Percentiles rank a stretch among this genome's conserved stretches.
Conservation (phyloP, 2,888 invertebrate species). For the Linhomoeus sp. region DNA sequence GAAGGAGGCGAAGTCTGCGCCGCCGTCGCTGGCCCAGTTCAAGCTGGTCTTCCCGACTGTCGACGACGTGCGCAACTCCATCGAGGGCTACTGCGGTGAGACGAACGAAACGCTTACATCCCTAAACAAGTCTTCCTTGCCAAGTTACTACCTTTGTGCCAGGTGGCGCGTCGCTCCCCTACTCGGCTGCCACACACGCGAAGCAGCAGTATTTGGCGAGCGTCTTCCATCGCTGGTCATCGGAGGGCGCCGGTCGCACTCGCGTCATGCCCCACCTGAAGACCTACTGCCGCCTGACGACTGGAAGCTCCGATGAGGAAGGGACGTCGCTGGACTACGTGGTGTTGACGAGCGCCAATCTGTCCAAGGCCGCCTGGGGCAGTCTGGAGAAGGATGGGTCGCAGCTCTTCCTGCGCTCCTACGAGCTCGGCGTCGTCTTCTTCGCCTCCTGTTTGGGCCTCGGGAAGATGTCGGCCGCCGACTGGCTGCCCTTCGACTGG, state of each 20-base stretch:
- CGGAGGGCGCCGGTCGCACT: constrained; percentile 16
- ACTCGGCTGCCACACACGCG: constrained; percentile 49
- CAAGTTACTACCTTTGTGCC: constrained; percentile 19
- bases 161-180: constrained; percentile 74
- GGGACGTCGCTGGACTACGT: constrained; percentile 5
- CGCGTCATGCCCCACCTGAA: constrained; percentile 88
- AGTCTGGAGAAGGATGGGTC: constrained; percentile 41
- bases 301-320: too few species aligned
- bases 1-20: background rate
- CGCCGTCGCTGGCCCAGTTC: background rate
- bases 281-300: constrained; percentile 51
- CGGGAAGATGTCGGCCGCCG: too few species aligned
- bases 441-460: too few species aligned
- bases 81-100: constrained; percentile 45
- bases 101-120: too few species aligned
- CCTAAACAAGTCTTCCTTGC: too few species aligned
- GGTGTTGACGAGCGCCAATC: constrained; percentile 54
- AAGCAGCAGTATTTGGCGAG: constrained; percentile 42
- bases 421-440: constrained; percentile 77
- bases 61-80: constrained; percentile 61
- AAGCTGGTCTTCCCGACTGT: constrained; percentile 47
- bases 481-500: constrained; percentile 15
- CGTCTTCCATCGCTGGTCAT: constrained; percentile 39
- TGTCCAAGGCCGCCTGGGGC: constrained; percentile 96
- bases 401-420: constrained; percentile 47